phyloP scores from a whole-genome alignment of 35 echinoderm and acorn worm genomes.

The Apostichopus parvimensis region DNA sequence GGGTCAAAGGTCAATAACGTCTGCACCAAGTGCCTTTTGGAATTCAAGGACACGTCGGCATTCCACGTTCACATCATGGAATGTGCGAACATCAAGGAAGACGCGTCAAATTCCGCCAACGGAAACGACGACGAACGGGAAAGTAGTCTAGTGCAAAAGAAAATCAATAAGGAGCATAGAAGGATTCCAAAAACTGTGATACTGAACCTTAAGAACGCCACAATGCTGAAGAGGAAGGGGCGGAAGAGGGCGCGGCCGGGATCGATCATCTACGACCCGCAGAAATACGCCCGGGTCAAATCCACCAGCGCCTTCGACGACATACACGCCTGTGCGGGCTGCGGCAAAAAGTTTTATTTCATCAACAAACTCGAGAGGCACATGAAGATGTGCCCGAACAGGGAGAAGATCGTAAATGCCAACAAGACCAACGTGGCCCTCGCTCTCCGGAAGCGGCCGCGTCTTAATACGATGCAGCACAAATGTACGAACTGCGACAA shows the following conservation, averaged over 20 bases:
- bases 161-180: not conserved
- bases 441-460: conserved; percentile 17
- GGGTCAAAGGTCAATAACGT: conserved; percentile 63
- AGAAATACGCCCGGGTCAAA: conserved; percentile 71
- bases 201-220: not conserved
- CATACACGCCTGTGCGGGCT: conserved; percentile 77
- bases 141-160: not conserved
- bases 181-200: not conserved
- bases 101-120: not conserved
- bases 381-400: conserved; percentile 93
- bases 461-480: conserved; percentile 60
- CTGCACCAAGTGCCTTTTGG: conserved; percentile 86
- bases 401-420: conserved; percentile 71
- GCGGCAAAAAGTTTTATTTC: conserved; percentile 87
- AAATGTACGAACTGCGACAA: conserved; percentile 85
- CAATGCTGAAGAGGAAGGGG: not conserved
- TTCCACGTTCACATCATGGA: conserved; percentile 95
- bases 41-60: conserved; percentile 69
- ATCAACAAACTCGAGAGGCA: conserved; percentile 90
- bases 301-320: conserved; percentile 69
- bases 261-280: conserved; percentile 76
- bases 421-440: conserved; percentile 35
- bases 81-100: conserved; percentile 75
- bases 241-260: conserved; percentile 67
- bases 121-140: not conserved